Evolutionary conservation across 2,797 vertebrate genomes (phyloP).

Genomic region (Peromyscus nudipes): DNA sequence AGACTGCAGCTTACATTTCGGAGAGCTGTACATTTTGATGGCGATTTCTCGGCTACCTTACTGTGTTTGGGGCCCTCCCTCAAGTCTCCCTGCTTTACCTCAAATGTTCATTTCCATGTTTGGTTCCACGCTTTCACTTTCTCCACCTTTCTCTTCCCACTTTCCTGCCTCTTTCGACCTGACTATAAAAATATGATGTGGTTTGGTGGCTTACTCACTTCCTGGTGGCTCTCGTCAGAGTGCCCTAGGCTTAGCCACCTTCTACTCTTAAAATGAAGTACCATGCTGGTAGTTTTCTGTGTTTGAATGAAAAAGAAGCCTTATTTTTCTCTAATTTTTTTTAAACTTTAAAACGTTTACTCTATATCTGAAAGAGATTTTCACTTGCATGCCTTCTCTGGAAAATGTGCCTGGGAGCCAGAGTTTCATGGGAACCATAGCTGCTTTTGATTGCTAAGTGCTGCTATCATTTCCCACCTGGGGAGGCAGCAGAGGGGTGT

Average conservation of each 20-base stretch:
- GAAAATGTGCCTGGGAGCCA: background rate
- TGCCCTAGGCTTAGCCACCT: background rate
- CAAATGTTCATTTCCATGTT: background rate
- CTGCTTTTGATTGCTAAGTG: background rate
- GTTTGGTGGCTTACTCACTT: background rate
- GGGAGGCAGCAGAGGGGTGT: background rate
- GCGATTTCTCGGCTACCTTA: background rate
- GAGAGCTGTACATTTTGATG: background rate
- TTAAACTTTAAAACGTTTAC: background rate
- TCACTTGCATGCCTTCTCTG: background rate
- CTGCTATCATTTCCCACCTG: background rate
- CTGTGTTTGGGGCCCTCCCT: background rate
- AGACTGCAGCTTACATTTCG: background rate
- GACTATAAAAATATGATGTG: background rate
- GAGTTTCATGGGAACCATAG: background rate
- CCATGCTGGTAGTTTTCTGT: slow-evolving; percentile 21
- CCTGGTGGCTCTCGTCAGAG: background rate
- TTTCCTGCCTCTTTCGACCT: background rate
- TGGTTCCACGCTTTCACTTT: background rate
- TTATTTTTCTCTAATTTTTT: background rate
- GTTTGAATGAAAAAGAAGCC: slow-evolving; percentile 12
- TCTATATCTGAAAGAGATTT: background rate
- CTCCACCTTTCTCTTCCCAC: background rate
- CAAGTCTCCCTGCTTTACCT: no score
- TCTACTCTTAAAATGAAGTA: background rate